phyloP scores from a whole-genome alignment of 2,113 vertebrate species.

The Dendrocopos noguchii region DNA sequence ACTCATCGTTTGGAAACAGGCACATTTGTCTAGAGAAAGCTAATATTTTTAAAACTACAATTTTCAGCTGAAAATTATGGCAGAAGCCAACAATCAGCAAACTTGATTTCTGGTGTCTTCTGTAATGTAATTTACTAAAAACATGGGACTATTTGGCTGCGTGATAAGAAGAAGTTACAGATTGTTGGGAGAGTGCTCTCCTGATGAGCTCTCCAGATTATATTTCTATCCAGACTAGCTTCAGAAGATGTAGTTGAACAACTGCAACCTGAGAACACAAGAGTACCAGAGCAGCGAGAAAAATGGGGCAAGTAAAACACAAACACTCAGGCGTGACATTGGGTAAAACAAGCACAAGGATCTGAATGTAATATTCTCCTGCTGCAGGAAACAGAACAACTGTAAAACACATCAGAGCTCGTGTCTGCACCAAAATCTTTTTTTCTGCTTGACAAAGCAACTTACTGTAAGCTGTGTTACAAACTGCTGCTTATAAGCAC shows the following conservation, averaged over 20 bases:
- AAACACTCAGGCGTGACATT: background rate
- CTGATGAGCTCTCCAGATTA: background rate
- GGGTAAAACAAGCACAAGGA: background rate
- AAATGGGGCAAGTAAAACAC: conserved; percentile 26
- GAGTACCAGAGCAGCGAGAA: background rate
- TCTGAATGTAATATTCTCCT: background rate
- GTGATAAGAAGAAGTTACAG: background rate
- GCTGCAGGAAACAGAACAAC: background rate
- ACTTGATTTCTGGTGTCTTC: background rate
- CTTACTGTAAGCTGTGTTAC: background rate
- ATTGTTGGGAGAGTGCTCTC: background rate
- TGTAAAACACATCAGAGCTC: background rate
- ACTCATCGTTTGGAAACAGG: background rate
- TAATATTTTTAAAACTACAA: background rate
- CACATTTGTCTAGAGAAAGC: background rate
- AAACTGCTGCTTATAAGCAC: background rate
- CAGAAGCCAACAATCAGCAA: background rate
- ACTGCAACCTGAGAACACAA: conserved; percentile 20
- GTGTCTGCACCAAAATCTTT: background rate
- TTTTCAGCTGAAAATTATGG: background rate
- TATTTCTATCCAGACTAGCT: background rate
- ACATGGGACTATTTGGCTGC: background rate
- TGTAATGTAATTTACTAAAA: background rate
- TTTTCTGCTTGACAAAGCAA: background rate
- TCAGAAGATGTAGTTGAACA: background rate